Evolutionary conservation across 1,140 invertebrate species (phyloP), one percentile per base, ranked within the genome.

Genomic region (Hylaeus volcanicus): DNA sequence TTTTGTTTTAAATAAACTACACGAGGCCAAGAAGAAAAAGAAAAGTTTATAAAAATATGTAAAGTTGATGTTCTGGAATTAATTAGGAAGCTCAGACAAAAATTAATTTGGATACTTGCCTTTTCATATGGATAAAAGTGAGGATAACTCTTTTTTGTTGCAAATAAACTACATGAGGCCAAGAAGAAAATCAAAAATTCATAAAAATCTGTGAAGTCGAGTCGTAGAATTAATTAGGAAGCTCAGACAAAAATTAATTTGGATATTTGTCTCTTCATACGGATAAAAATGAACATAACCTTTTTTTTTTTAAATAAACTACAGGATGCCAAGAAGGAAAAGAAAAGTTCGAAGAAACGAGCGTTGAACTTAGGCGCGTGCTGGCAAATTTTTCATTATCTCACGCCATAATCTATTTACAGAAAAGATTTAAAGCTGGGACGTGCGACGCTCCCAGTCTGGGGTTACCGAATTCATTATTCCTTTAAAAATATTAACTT

Each of bases 401-500:
- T 88, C 69, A 61, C 78, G 76, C 68, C 72, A 79, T 82, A 85
- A 82, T 89, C 83, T 81, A 84, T 83, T 82, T 88, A 85, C 85
- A 76, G 74, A 85, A 84, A 85, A 86, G 86, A 89, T 89, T 88
- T 86, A 86, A 84, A 82, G 86, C 61, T 70, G 56, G 65, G 58
- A 85, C 84, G 84, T 84, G 84, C 66, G 60, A 45, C 68, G 61
- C 76, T 53, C 73, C 56, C 64, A 65, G 83, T 74, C 61, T 45
- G 60, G 65, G 51, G 71, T 72, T 73, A 76, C 79, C 26, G 77
- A 88, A 88, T 86, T 88, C 84, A 87, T 88, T 89, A 88, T 88
- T 79, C 80, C 76, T 82, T 83, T 43, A 86, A 89, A 88, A 88
- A 88, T 88, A 88, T 89, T 87, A 87, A 86, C 84, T 87, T 83